Base-by-base conservation (phyloP, 2,888 invertebrate genomes). In the Harmothoe impar region DNA sequence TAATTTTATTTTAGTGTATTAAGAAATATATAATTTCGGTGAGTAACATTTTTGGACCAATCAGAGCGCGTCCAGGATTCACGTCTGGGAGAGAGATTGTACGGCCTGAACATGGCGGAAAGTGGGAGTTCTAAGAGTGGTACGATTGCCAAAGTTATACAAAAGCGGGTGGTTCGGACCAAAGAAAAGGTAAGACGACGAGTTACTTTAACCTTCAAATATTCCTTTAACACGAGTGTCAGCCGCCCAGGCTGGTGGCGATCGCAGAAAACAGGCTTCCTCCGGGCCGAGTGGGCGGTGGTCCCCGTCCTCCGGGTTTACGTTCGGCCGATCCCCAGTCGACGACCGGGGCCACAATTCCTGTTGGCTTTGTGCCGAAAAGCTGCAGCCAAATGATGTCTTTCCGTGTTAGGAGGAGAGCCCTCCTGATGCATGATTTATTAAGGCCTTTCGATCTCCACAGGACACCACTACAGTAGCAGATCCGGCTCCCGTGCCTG, bases 101-200 rank as follows among this genome's bases (percentile, higher is more conserved):
- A 90, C 77, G 78, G 78, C 54, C 72, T 90, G 90, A 90, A 90
- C 56, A 90, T 90, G 90, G 90, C 90, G 90, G 90, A 90, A 68
- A 86, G 85, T 51, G 90, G 85, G 77, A 68, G 85, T 25, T 86
- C 86, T 23, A 90, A 90, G 81, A 86, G 90, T 62, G 90, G 90
- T 51, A 90, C 86, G 51, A 91, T 92, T 91, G 91, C 90, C 29
- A 92, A 91, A 91, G 91, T 91, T 89, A 72, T 92, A 52, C 91
- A 91, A 89, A 92, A 91, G 89, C 90, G 89, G 52, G 92, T 92
- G 29, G 81, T 88, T 52, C 84, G 92, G 72, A 92, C 92, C 77
- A 92, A 92, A 90, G 92, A 92, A 91, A 92, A 92, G 91, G 92
- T 92, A 72, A 91, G 72, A 84, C 23, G 43, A 56, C 43, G 84